Conservation (phyloP, 2,797 vertebrate genomes). For the Hydrocynus forskahlii region DNA sequence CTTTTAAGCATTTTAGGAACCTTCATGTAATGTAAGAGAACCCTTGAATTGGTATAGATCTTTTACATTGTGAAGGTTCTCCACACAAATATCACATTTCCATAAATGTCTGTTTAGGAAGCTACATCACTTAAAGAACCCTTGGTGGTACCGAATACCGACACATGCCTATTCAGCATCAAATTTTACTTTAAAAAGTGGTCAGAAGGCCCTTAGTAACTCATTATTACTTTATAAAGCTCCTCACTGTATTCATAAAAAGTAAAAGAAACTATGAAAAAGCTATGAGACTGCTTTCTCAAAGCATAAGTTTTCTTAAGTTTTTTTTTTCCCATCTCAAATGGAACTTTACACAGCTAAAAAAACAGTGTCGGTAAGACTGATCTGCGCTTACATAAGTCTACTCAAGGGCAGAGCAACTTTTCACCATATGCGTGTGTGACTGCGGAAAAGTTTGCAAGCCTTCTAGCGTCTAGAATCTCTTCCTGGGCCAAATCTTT, state of each 20-base stretch:
- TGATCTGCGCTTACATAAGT: conserved; percentile 46
- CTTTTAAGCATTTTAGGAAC: no score
- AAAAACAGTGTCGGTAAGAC: conserved; percentile 1
- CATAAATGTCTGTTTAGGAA: no score
- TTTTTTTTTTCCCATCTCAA: background rate
- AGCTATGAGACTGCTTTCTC: background rate
- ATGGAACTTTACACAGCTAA: background rate
- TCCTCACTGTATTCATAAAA: background rate
- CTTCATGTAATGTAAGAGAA: no score
- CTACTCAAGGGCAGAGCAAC: conserved; percentile 38
- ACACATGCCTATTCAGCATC: no score
- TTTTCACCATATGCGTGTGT: conserved; percentile 57
- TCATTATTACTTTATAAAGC: background rate
- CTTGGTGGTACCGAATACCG: no score
- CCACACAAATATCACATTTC: no score
- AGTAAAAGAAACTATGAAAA: background rate
- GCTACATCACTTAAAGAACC: no score
- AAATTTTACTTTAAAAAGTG: background rate
- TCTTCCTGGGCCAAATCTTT: conserved; percentile 65
- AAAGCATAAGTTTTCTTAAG: background rate
- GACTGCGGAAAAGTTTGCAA: conserved; percentile 62
- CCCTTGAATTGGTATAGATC: no score
- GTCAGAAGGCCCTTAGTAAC: background rate
- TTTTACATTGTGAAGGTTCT: no score
- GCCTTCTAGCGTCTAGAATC: conserved; percentile 59